These are phyloP conservation scores for Mythimna lalbum DNA, from an alignment of 2,888 invertebrate genomes.

Conservation along the genomic window DNA sequence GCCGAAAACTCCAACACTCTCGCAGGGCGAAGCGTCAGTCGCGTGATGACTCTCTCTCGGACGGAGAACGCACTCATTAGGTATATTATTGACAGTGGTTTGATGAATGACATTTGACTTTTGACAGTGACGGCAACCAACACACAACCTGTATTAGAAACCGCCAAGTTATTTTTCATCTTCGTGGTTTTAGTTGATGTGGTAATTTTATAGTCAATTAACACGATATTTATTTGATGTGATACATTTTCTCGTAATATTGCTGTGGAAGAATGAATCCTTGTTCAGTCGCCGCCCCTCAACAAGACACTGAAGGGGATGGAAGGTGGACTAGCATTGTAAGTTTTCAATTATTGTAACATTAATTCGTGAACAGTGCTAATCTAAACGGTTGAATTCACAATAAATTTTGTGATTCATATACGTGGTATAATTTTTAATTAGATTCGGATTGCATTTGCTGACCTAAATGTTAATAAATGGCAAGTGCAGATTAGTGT, in stretches of 20 bases:
- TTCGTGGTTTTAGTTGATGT: slow-evolving; percentile 56
- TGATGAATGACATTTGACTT: neutral
- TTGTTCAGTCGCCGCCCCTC: slow-evolving; percentile 93
- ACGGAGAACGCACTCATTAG: no score
- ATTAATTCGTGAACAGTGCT: slow-evolving; percentile 40
- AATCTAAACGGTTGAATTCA: slow-evolving; percentile 34
- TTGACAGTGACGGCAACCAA: slow-evolving; percentile 55
- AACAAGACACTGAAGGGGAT: slow-evolving; percentile 95
- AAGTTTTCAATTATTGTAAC: slow-evolving; percentile 69
- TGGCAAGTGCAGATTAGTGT: slow-evolving; percentile 38
- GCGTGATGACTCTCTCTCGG: no score
- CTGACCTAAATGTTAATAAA: slow-evolving; percentile 36
- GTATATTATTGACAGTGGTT: no score
- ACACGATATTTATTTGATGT: slow-evolving; percentile 53
- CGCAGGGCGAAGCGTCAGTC: no score
- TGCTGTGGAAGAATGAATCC: slow-evolving; percentile 91
- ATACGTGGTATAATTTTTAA: slow-evolving; percentile 48
- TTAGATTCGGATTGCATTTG: slow-evolving; percentile 37
- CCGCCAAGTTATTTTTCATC: slow-evolving; percentile 65
- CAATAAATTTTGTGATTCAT: slow-evolving; percentile 30
- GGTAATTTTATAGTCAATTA: slow-evolving; percentile 48
- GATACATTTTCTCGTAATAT: slow-evolving; percentile 40
- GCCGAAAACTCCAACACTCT: no score
- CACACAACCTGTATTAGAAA: slow-evolving; percentile 41
- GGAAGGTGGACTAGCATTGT: slow-evolving; percentile 95